Evolutionary conservation across 2,888 invertebrate species (phyloP).

Genomic region (Cabera pusaria): DNA sequence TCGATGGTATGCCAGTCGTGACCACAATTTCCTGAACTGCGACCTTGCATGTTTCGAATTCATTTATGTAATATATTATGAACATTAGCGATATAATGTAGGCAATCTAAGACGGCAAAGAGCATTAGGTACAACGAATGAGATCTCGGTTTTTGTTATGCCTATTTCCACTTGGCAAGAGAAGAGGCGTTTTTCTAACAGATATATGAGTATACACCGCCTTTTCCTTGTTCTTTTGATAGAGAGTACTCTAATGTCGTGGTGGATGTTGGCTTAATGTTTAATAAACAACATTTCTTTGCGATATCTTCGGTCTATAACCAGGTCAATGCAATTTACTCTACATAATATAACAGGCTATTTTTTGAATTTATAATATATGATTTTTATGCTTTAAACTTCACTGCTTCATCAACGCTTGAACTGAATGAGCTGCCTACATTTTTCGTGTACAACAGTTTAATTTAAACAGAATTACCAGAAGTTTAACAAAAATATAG

Average conservation of each 20-base stretch:
- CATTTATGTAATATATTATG: constrained; percentile 35
- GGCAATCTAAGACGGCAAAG: constrained; percentile 13
- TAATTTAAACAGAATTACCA: too few relatives aligned
- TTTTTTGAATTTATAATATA: too few relatives aligned
- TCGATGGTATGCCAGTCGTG: constrained; percentile 34
- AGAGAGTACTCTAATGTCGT: constrained; percentile 15
- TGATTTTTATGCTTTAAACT: too few relatives aligned
- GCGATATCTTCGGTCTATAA: too few relatives aligned
- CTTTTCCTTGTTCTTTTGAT: constrained; percentile 29
- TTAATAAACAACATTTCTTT: constrained; percentile 1
- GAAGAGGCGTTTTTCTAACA: constrained; percentile 24
- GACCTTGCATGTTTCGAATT: constrained; percentile 45
- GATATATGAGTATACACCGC: constrained; percentile 27
- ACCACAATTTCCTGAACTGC: constrained; percentile 37
- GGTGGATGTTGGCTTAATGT: neutral
- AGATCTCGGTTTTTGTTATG: constrained; percentile 24
- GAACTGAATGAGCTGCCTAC: too few relatives aligned
- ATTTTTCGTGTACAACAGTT: too few relatives aligned
- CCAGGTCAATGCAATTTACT: too few relatives aligned
- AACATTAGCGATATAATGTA: constrained; percentile 22
- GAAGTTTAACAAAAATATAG: too few relatives aligned
- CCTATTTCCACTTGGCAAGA: constrained; percentile 25
- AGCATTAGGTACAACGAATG: constrained; percentile 21
- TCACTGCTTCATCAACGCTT: too few relatives aligned
- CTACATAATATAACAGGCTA: too few relatives aligned